Evolutionary conservation across 2,888 invertebrate species (phyloP), one percentile per base, ranked within the genome.

Genomic region (Sycophila texana): DNA sequence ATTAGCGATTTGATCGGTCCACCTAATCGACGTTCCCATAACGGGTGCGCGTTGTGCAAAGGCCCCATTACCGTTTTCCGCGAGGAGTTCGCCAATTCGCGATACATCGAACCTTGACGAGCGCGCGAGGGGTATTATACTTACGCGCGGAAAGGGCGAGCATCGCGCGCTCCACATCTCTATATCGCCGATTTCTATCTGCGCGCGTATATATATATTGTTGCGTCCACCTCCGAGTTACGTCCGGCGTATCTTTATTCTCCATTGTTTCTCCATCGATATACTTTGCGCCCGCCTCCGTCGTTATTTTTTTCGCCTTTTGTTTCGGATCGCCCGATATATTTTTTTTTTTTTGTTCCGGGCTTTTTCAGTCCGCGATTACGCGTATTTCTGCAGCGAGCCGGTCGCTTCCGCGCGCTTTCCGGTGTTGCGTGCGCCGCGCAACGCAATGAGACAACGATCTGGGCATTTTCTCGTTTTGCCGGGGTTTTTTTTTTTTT

Each of bases 231-330:
- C 53, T 18, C 12, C 68, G 20, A 55, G 57, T 47, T 57, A 66
- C 66, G 51, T 67, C 66, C 57, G 53, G 26, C 20, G 49, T 80
- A 80, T 80, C 80, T 73, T 73, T 76, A 74, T 73, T 74, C 53
- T 26, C 73, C 74, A 80, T 80, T 80, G 77, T 80, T 70, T 73
- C 68, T 26, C 55, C 75, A 79, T 79, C 77, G 63, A 65, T 65
- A 53, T 14, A 57, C 13, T 57, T 49, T 70, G 3, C 26, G n/a
- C n/a, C n/a, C n/a, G 20, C 14, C 7, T 63, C 20, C 49, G 49
- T 1, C 55, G 53, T 20, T n/a, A n/a, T 49, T 66, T 73, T 67
- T 67, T 65, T 53, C 67, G 22, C 60, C 26, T 30, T 39, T 53
- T 5, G 10, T 26, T n/a, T 10, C 39, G 10, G 39, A 39, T 10